Base-by-base conservation (phyloP, 53 echinoderm and acorn worm species). In the Holothuria scabra region DNA sequence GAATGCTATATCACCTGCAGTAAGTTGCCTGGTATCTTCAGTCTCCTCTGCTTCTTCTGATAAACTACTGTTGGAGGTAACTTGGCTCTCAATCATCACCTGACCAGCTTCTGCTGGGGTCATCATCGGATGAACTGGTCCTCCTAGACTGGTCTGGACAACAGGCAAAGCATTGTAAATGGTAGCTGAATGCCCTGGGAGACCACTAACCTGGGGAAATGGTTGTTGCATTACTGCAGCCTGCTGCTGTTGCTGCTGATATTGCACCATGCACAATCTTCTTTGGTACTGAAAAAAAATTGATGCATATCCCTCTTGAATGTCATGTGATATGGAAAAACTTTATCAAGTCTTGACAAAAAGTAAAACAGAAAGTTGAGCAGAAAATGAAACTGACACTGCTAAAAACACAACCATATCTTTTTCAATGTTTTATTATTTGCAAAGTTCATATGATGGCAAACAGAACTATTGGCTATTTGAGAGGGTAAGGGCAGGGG, bases 221-320 rank as follows among this genome's bases (percentile, higher is more conserved):
- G 69, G 13, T 28, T 62, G 88, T 9, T 83, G 88, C 52, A 83
- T 63, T 21, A 80, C 67, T 21, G 82, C 75, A 18, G 83, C 64
- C 81, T 78, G 89, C 38, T 79, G 80, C 69, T 87, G 87, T 3
- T 79, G 87, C 32, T 85, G 80, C 58, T 86, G 91, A 59, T 88
- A 81, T 67, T 93, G 93, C 22, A 90, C 41, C 38, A 93, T 87
- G 44, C 63, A 93, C 22, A 90, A 31, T 66, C 90, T 85, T 75
- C 87, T 90, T 30, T 93, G 85, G 56, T 93, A 93, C 93, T 93
- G 83, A 11, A 60, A 79, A 87, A 65, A 33, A n/a, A n/a, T n/a
- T n/a, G n/a, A n/a, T n/a, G n/a, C n/a, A 58, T 52, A 41, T 41
- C 41, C 7, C 41, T 41, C 10, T 41, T 35, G 35, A 35, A 35